phyloP scores from a whole-genome alignment of 2,797 vertebrate species.

The Megaceryle alcyon region DNA sequence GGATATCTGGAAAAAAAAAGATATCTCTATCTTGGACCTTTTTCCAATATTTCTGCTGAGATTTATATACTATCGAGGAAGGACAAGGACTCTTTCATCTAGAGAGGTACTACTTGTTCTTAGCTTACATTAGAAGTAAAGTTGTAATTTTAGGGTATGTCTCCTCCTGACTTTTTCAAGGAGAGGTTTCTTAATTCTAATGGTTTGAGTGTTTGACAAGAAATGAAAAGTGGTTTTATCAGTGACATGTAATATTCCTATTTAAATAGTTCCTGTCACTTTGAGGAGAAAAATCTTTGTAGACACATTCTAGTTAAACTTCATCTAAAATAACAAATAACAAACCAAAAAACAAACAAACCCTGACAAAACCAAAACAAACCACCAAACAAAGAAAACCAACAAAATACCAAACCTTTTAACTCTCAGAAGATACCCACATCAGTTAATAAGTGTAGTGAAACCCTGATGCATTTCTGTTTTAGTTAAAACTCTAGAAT shows the following conservation, averaged over 20 bases:
- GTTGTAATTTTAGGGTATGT: background rate
- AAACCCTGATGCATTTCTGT: background rate
- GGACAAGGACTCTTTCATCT: background rate
- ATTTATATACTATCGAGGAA: background rate
- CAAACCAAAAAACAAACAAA: background rate
- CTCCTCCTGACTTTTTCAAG: background rate
- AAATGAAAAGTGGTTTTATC: background rate
- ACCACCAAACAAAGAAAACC: too few relatives aligned
- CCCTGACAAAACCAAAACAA: too few relatives aligned
- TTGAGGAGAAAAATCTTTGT: background rate
- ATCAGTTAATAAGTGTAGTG: background rate
- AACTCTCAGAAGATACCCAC: background rate
- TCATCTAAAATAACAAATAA: background rate
- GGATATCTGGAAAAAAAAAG: background rate
- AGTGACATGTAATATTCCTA: background rate
- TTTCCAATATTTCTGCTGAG: background rate
- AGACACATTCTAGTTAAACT: background rate
- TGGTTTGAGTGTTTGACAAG: background rate
- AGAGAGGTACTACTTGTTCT: background rate
- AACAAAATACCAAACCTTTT: too few relatives aligned
- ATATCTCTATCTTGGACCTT: background rate
- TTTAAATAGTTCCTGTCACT: background rate
- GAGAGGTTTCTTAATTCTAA: background rate
- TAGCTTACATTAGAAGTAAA: background rate
- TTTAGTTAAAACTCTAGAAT: background rate